Evolutionary conservation across 92 coral and sea anemone genomes (phyloP).

Genomic region (Palythoa grandis): DNA sequence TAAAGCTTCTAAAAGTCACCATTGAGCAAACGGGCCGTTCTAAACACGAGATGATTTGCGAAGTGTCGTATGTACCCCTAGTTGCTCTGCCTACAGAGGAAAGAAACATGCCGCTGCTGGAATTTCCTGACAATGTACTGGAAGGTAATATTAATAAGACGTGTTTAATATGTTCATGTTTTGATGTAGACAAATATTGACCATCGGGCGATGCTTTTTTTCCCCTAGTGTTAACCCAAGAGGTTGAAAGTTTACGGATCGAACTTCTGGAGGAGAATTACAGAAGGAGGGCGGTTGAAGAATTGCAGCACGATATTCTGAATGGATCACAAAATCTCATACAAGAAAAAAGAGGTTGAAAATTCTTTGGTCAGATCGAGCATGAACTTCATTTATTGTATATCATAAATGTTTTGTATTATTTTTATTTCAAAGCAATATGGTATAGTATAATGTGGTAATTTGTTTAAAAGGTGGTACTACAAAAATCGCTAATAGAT

Average conservation of each 20-base stretch:
- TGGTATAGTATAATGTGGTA: not conserved
- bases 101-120: not conserved
- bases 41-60: slow-evolving; percentile 5
- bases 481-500: not conserved
- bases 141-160: not conserved
- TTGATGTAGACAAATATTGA: not conserved
- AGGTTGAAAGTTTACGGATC: slow-evolving; percentile 25
- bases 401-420: not conserved
- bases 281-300: not conserved
- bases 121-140: slow-evolving; percentile 5
- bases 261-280: slow-evolving; percentile 9
- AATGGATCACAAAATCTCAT: slow-evolving; percentile 30
- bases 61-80: slow-evolving; percentile 17
- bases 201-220: not conserved
- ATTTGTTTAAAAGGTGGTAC: too few relatives aligned
- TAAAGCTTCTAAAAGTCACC: slow-evolving; percentile 35
- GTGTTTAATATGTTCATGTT: not conserved
- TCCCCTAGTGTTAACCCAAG: not conserved
- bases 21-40: slow-evolving; percentile 4
- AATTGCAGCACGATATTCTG: slow-evolving; percentile 35
- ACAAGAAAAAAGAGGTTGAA: slow-evolving; percentile 29
- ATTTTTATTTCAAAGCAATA: not conserved
- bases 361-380: too few relatives aligned
- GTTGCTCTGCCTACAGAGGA: slow-evolving; percentile 12
- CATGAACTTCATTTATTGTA: too few relatives aligned